Evolutionary conservation across 2,888 invertebrate genomes (phyloP), one percentile per base, ranked within the genome.

Genomic region (Tricholauxania praeusta): DNA sequence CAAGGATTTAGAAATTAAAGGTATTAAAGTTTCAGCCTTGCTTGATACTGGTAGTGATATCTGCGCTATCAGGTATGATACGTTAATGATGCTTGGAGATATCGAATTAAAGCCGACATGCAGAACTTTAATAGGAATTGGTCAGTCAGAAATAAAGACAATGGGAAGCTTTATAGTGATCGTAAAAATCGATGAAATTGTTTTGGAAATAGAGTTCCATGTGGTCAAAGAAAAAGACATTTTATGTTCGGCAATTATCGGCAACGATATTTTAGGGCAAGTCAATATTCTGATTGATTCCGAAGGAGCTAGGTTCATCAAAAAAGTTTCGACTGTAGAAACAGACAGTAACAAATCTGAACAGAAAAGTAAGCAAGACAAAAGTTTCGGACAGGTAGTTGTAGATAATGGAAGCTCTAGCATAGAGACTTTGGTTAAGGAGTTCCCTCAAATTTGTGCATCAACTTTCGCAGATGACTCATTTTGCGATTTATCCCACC

Each of bases 211-310:
- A 1, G 71, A 39, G 17, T 74, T 76, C 48, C 71, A 77, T n/a
- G 74, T 77, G 4, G 71, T 72, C 1, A 39, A 55, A 0, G 74
- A 68, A 17, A 6, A 49, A 28, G 76, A 75, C 51, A 74, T 76
- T n/a, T 49, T 57, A n/a, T 76, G 72, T 55, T 55, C 73, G 0
- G 73, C 73, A 5, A 62, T 78, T n/a, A 55, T 77, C 7, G 77
- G 77, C 4, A 78, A 72, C 57, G 72, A 73, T 19, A 51, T 78
- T 1, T 52, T 75, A 3, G 72, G 32, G 3, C 71, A 71, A 12
- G 76, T 76, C 0, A 71, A 76, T 55, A 19, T 76, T 6, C n/a
- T 65, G 10, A 67, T 78, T 8, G 65, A 60, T 8, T 47, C 63
- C 7, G 72, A 73, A 3, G 74, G 71, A 2, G 74, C 75, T 47